Percentiles rank a stretch among this genome's conserved stretches.
Evolutionary conservation across 30 jellyfish, hydroid and myxozoan genomes (phyloP).

Genomic region (Rhopilema esculentum): DNA sequence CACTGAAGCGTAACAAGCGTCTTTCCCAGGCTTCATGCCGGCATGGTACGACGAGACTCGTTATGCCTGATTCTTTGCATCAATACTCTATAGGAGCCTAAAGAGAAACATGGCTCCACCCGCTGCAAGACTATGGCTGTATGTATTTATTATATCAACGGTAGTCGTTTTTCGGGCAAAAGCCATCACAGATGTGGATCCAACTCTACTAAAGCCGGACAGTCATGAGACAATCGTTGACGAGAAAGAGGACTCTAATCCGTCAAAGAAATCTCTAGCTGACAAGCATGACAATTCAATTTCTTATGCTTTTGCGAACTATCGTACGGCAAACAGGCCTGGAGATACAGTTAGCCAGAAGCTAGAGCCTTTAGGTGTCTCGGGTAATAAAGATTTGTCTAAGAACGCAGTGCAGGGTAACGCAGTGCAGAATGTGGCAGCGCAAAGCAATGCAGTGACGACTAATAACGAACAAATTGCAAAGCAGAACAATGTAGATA

Average conservation of each 20-base stretch:
- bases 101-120: not conserved
- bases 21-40: slow-evolving; percentile 43
- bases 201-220: slow-evolving; percentile 58
- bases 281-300: slow-evolving; percentile 6
- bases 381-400: not conserved
- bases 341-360: not conserved
- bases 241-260: slow-evolving; percentile 58
- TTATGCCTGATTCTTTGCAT: not conserved
- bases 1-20: slow-evolving; percentile 72
- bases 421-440: not conserved
- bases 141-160: not conserved
- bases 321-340: slow-evolving; percentile 44
- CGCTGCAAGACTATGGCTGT: not conserved
- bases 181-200: slow-evolving; percentile 33
- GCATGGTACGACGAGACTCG: not conserved
- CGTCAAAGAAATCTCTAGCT: slow-evolving; percentile 36
- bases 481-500: not conserved
- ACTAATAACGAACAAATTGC: not conserved
- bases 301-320: slow-evolving; percentile 17
- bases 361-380: not conserved
- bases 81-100: not conserved
- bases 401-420: not conserved
- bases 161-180: not conserved
- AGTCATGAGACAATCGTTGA: slow-evolving; percentile 51
- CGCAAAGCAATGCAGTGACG: not conserved